phyloP scores from a whole-genome alignment of 2,797 vertebrate genomes.

The Coracias cyanogaster region DNA sequence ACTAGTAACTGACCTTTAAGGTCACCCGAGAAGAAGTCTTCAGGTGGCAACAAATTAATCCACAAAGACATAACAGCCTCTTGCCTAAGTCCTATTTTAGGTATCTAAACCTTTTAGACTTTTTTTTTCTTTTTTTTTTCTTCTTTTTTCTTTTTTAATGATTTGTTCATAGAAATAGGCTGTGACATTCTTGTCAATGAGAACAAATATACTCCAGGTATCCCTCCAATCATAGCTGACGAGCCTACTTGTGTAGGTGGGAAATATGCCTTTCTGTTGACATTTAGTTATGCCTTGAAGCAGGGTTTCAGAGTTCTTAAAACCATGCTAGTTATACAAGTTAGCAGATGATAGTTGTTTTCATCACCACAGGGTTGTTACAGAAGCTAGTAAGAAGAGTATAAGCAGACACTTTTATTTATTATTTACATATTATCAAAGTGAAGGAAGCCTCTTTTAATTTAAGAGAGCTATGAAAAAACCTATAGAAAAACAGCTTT shows the following conservation, averaged over 20 bases:
- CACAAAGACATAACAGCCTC: not conserved
- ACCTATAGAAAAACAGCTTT: not conserved
- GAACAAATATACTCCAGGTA: slow-evolving; percentile 8
- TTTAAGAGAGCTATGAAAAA: slow-evolving; percentile 35
- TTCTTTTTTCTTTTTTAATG: fast-evolving
- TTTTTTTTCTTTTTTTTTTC: not conserved
- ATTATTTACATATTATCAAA: slow-evolving; percentile 70
- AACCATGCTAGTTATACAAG: slow-evolving; percentile 53
- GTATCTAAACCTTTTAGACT: not conserved
- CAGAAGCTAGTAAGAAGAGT: slow-evolving; percentile 22
- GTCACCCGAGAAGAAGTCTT: not conserved
- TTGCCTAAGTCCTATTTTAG: not conserved
- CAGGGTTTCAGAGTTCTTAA: slow-evolving; percentile 33
- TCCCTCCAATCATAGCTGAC: not conserved
- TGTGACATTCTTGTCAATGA: slow-evolving; percentile 31
- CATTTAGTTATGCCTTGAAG: slow-evolving; percentile 62
- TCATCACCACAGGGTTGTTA: slow-evolving; percentile 54
- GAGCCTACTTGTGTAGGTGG: slow-evolving; percentile 41
- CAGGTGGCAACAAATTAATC: not conserved
- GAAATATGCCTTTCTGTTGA: slow-evolving; percentile 47
- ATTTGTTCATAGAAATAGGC: not conserved
- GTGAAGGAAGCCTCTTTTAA: slow-evolving; percentile 38
- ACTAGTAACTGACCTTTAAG: not conserved
- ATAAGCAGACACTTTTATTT: slow-evolving; percentile 49
- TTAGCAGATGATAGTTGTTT: slow-evolving; percentile 54